Conservation (phyloP, 2,888 invertebrate genomes). For the Hyposoter didymator region DNA sequence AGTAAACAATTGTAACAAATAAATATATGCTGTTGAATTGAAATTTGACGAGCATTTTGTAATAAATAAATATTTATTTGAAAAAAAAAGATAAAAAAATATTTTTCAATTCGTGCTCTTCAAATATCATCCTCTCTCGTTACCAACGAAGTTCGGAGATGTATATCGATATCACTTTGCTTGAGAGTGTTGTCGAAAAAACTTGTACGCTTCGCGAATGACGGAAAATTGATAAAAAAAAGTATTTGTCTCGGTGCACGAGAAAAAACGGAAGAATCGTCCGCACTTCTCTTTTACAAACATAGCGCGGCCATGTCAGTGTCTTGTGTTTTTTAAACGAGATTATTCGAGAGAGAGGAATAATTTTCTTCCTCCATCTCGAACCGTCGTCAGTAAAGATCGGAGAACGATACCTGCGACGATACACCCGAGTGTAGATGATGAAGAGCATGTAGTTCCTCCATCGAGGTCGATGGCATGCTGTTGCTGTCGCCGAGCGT, state of each 20-base stretch:
- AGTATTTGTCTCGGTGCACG: not conserved
- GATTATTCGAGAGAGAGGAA: constrained; percentile 68
- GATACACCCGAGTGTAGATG: constrained; percentile 85
- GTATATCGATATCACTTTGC: not conserved
- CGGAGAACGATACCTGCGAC: constrained; percentile 83
- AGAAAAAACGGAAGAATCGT: not conserved
- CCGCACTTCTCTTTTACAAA: constrained; percentile 37
- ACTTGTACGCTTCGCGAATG: not conserved
- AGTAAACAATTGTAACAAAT: not conserved
- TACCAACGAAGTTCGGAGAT: not conserved
- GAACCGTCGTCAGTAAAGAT: constrained; percentile 83
- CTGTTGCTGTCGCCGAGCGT: constrained; percentile 85
- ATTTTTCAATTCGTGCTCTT: not conserved
- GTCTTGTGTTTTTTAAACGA: constrained; percentile 47
- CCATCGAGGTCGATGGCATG: constrained; percentile 85
- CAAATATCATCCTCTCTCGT: not conserved
- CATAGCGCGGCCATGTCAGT: constrained; percentile 7
- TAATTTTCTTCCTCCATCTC: constrained; percentile 75
- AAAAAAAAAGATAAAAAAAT: not conserved
- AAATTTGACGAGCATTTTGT: not conserved
- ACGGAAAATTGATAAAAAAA: not conserved
- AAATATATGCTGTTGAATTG: not conserved
- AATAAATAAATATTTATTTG: not conserved
- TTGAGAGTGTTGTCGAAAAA: not conserved
- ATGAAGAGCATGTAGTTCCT: constrained; percentile 85